Base-by-base conservation (phyloP, 2,113 vertebrate genomes). In the Rhadina sibilatrix region DNA sequence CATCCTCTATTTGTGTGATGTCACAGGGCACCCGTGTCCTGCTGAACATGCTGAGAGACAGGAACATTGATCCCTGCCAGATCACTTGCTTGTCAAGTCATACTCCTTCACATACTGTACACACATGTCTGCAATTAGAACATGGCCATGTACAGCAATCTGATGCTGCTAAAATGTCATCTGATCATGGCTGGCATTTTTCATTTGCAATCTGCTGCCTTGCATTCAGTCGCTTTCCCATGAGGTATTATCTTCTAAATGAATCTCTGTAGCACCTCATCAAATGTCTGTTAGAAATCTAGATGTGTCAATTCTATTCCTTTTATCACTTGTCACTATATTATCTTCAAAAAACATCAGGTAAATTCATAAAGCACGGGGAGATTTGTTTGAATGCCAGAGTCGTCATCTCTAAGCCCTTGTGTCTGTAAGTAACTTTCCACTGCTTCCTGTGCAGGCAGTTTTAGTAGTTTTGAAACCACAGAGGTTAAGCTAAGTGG, bases 301-400 rank as follows among this genome's bases (percentile, higher is more conserved):
- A 56, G 42, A 83, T 86, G 87, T 90, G 72, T 89, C 91, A 92
- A 31, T 82, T 85, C 93, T 76, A 40, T 93, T 86, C 88, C 94
- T 95, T 97, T 96, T 93, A 94, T 87, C 94, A 87, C 94, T 59
- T 96, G 70, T 81, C 84, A 61, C 91, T 96, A 20, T 91, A 90
- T 96, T 94, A 72, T 94, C 95, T 96, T 97, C 84, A 95, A 94
- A 98, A 94, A 97, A 63, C 65, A 82, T 90, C 71, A 96, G 90
- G 96, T 96, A 91, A 95, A 94, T 97, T 94, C 92, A 59, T 97
- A 96, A 85, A 71, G 78, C 83, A 94, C 50, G 1, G 60, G 31
- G 74, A 94, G 93, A 90, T 96, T 87, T 89, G 69, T 96, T 91
- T 92, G 90, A 95, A 89, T 94, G 85, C 75, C 87, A 54, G 72